phyloP scores from a whole-genome alignment of 2,797 vertebrate genomes.

The Anisognathus igniventris region DNA sequence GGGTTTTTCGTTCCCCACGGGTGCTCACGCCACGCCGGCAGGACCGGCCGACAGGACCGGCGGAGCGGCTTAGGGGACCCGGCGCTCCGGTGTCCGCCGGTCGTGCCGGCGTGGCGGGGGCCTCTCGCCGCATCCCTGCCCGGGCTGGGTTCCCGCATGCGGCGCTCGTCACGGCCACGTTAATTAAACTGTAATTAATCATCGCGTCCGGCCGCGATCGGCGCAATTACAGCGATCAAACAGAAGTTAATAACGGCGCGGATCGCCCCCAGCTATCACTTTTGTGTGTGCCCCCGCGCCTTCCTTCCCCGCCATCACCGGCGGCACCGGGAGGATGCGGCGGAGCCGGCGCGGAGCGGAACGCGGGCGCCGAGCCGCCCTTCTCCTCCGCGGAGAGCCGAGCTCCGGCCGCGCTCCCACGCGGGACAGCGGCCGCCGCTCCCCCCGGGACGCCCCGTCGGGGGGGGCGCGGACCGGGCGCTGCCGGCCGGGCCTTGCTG shows the following conservation, averaged over 20 bases:
- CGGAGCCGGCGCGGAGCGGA: not conserved
- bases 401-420: not conserved
- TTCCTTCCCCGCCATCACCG: not conserved
- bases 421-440: not conserved
- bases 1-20: not conserved
- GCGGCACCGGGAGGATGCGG: not conserved
- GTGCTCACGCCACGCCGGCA: not conserved
- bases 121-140: conserved; percentile 34
- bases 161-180: conserved; percentile 79
- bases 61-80: not conserved
- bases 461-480: not conserved
- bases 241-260: conserved; percentile 82
- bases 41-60: not conserved
- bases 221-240: conserved; percentile 86
- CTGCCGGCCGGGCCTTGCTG: conserved; percentile 18
- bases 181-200: conserved; percentile 91
- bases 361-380: not conserved
- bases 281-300: conserved; percentile 1
- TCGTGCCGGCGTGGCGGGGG: not conserved
- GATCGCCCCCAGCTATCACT: conserved; percentile 76
- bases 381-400: not conserved
- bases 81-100: not conserved
- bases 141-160: conserved; percentile 63
- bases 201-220: conserved; percentile 81
- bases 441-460: not conserved